Base-by-base conservation (phyloP, 2,888 invertebrate genomes). In the Euclidia mi region DNA sequence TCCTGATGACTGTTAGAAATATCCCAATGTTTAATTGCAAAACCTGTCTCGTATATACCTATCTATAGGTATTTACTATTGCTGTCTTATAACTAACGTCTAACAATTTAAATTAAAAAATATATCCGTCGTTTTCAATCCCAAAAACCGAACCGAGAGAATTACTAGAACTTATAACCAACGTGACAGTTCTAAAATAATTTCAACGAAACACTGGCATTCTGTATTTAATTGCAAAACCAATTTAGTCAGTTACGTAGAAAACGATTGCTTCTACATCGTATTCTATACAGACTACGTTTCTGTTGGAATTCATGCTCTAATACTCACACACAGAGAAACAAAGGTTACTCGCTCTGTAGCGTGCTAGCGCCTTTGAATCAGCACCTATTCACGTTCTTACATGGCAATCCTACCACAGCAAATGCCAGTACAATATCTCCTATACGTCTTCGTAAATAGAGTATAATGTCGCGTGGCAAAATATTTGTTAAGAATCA, bases 221-320 rank as follows among this genome's bases (percentile, higher is more conserved):
- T n/a, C n/a, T n/a, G n/a, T n/a, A n/a, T n/a, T n/a, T n/a, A n/a
- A n/a, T n/a, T n/a, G n/a, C n/a, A n/a, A n/a, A 25, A 25, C 20
- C 20, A 25, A 25, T 25, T 1, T n/a, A 25, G 20, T 25, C 7
- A 25, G 6, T 20, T 20, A 20, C 14, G 40, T 46, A 42, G 25
- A 25, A 25, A 25, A 25, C 7, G 20, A 25, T 25, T 25, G 20
- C 20, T 25, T 25, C 53, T 49, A 53, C 42, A 29, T 32, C 18
- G 4, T 20, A 44, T 37, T 15, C 31, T 31, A 25, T 25, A 25
- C 6, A 25, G 4, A 25, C 20, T 6, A 25, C 20, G 4, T 7
- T 7, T 25, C 7, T 25, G 20, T 7, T 6, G 20, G 4, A 25
- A 25, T 25, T 25, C 20, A 25, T 25, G 20, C 20, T 25, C 31